Percentiles rank a stretch among this genome's conserved stretches.
These are phyloP conservation scores for Sebastes flavidus DNA, from an alignment of 2,797 vertebrate species.

Conservation along the genomic window DNA sequence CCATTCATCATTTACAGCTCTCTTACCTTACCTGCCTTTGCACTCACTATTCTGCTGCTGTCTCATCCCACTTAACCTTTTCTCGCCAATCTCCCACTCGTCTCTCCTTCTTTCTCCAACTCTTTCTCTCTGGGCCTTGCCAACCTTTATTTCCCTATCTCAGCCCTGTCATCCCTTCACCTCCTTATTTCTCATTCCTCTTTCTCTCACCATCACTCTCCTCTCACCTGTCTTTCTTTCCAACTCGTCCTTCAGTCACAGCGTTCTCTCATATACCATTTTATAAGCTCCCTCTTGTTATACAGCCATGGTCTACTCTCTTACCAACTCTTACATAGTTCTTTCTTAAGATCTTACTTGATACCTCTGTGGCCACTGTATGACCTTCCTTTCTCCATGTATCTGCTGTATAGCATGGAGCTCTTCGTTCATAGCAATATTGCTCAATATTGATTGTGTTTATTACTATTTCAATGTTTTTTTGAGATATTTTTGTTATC, in stretches of 20 bases:
- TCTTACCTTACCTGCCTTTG: neutral
- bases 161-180: neutral
- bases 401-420: too few species aligned
- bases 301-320: neutral
- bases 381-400: too few species aligned
- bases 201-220: neutral
- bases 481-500: too few species aligned
- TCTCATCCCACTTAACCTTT: constrained; percentile 26
- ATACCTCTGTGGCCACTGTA: neutral
- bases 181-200: neutral
- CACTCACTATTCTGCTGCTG: neutral
- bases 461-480: too few species aligned
- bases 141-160: neutral
- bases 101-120: neutral
- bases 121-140: neutral
- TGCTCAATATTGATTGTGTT: too few species aligned
- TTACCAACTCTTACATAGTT: neutral
- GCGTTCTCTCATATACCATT: neutral
- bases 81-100: neutral
- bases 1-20: constrained; percentile 29
- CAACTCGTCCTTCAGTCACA: neutral
- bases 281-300: neutral
- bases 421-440: too few species aligned
- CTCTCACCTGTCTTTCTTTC: neutral
- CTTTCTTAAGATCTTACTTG: neutral